phyloP scores from a whole-genome alignment of 2,888 invertebrate genomes.

The Lydus trimaculatus region DNA sequence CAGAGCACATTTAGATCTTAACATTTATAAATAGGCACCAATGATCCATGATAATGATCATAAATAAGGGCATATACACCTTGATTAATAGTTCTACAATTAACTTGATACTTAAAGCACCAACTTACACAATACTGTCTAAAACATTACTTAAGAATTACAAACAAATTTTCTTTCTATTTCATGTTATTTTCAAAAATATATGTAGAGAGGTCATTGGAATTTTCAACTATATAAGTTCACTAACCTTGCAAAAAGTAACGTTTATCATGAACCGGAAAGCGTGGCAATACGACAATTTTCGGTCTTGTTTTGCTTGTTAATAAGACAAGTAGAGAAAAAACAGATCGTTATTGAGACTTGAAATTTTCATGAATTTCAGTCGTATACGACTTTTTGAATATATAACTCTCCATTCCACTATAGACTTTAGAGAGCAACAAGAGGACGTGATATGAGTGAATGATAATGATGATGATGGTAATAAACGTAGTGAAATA shows the following conservation, averaged over 20 bases:
- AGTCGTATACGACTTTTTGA: background rate
- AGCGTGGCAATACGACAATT: background rate
- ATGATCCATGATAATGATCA: slow-evolving; percentile 2
- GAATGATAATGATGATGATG: background rate
- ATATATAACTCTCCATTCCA: too few relatives aligned
- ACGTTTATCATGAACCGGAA: background rate
- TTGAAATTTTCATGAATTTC: background rate
- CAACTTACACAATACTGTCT: background rate
- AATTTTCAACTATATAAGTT: slow-evolving; percentile 2
- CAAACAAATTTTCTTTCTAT: too few relatives aligned
- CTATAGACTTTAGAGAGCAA: too few relatives aligned
- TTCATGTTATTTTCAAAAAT: too few relatives aligned
- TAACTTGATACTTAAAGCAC: background rate
- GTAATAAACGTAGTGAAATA: background rate
- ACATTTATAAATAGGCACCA: slow-evolving; percentile 8
- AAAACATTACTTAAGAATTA: background rate
- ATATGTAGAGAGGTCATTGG: background rate
- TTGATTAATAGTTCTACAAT: slow-evolving; percentile 4
- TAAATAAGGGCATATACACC: background rate
- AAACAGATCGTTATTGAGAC: background rate
- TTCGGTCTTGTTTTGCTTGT: background rate
- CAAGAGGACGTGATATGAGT: background rate
- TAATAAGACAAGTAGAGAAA: background rate
- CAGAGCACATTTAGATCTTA: background rate
- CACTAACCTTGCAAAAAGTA: slow-evolving; percentile 3